Percentiles rank a stretch among this genome's conserved stretches.
phyloP scores from a whole-genome alignment of 1,140 invertebrate genomes.

The Nasonia vitripennis region DNA sequence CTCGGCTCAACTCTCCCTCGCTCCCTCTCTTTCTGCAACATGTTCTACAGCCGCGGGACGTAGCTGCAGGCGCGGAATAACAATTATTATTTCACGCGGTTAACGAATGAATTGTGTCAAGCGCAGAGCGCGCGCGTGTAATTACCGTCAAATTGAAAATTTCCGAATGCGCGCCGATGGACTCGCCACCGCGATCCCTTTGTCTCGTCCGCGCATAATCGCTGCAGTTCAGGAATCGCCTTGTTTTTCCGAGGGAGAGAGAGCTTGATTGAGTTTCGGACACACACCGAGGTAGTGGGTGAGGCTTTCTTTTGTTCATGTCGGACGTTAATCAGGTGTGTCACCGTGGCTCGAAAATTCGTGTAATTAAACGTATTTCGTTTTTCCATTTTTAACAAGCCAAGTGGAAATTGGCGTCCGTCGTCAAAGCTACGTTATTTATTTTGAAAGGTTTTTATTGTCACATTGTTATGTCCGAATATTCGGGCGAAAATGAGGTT shows the following conservation, averaged over 20 bases:
- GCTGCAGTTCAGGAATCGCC: neutral
- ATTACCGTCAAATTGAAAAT: constrained; percentile 52
- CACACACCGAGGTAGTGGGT: neutral
- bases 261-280: neutral
- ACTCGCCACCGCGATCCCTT: neutral
- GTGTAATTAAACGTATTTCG: neutral
- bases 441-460: neutral
- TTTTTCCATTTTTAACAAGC: neutral
- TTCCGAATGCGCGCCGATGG: constrained; percentile 33
- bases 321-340: neutral
- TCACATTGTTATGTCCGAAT: neutral
- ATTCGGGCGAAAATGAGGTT: too few relatives aligned
- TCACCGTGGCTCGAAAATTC: neutral
- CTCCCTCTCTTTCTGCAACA: neutral
- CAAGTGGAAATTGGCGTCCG: neutral
- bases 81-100: constrained; percentile 66
- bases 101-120: constrained; percentile 67
- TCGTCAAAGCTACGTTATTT: too few relatives aligned
- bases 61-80: constrained; percentile 51
- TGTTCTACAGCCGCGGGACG: constrained; percentile 8
- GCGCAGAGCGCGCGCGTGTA: constrained; percentile 49
- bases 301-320: neutral
- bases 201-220: neutral
- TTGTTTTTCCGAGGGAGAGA: neutral
- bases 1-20: neutral